Base-by-base conservation (phyloP, 2,888 invertebrate genomes). In the Apamea epomidion region DNA sequence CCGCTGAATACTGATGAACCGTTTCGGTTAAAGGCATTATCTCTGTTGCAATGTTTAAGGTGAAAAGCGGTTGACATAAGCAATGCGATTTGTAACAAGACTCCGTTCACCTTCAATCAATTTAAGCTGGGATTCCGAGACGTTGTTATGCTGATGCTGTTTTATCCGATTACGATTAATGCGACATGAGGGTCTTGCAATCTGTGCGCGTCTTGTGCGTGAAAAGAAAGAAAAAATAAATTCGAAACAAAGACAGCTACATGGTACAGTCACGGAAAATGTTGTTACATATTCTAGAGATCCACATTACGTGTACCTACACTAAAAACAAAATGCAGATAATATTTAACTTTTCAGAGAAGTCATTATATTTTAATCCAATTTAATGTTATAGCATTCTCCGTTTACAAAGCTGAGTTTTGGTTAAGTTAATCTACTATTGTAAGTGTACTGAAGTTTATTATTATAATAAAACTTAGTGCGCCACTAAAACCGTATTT, bases 1-100 rank as follows among this genome's bases (percentile, higher is more conserved):
- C 95, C 94, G 94, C 95, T 95, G 96, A 96, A 96, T 96, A 96
- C 96, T 96, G 96, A 96, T 96, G 96, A 96, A 96, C 94, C 94
- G 93, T 93, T 95, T 94, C 93, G 92, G 94, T 94, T 94, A 91
- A 93, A 92, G 92, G 94, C 94, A 94, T 95, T 96, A 95, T 93
- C 93, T 92, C 91, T 89, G 93, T 92, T 94, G 94, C 94, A 93
- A 90, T 93, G 92, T 92, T 92, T 93, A 92, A 93, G 91, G 91
- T 88, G 91, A 82, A 87, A 92, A 92, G 88, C 88, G 90, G 89
- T 91, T 90, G 90, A 90, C 87, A 88, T 90, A 91, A 91, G 90
- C 88, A 86, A 87, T 90, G 85, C 86, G 91, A 90, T 92, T 92
- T 89, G 91, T 90, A 82, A 85, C 84, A 82, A 75, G 84, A 79